phyloP scores from a whole-genome alignment of 2,888 invertebrate species.

The Phyllotreta striolata region DNA sequence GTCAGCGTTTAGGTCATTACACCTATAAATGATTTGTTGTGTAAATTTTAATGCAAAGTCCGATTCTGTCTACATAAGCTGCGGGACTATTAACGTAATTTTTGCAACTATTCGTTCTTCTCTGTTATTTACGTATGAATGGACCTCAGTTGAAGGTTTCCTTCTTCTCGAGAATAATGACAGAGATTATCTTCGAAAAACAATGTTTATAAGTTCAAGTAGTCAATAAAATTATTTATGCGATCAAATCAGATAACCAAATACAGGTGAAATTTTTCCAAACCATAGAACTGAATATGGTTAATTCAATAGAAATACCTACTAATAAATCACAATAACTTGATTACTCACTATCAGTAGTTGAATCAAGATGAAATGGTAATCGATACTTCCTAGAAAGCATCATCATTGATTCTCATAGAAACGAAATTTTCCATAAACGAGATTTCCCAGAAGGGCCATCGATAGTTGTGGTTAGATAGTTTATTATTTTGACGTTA shows the following conservation, averaged over 20 bases:
- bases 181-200: conserved; percentile 24
- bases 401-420: conserved; percentile 17
- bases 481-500: conserved; percentile 27
- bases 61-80: conserved; percentile 5
- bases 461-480: conserved; percentile 25
- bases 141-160: conserved; percentile 21
- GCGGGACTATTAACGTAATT: conserved; percentile 11
- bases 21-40: too few relatives aligned
- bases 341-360: too few relatives aligned
- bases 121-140: conserved; percentile 32
- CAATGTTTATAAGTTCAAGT: conserved; percentile 40
- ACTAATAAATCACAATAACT: too few relatives aligned
- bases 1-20: too few relatives aligned
- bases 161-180: conserved; percentile 21
- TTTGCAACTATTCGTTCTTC: conserved; percentile 20
- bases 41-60: background rate
- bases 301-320: too few relatives aligned
- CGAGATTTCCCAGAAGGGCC: conserved; percentile 28
- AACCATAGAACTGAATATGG: too few relatives aligned
- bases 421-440: conserved; percentile 26
- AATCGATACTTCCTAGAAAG: conserved; percentile 10
- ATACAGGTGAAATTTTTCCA: too few relatives aligned
- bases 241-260: conserved; percentile 7
- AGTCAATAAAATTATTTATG: conserved; percentile 36
- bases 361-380: too few relatives aligned